Percentiles rank a stretch among this genome's conserved stretches.
Evolutionary conservation across 2,113 vertebrate genomes (phyloP).

Genomic region (Macrotus californicus): DNA sequence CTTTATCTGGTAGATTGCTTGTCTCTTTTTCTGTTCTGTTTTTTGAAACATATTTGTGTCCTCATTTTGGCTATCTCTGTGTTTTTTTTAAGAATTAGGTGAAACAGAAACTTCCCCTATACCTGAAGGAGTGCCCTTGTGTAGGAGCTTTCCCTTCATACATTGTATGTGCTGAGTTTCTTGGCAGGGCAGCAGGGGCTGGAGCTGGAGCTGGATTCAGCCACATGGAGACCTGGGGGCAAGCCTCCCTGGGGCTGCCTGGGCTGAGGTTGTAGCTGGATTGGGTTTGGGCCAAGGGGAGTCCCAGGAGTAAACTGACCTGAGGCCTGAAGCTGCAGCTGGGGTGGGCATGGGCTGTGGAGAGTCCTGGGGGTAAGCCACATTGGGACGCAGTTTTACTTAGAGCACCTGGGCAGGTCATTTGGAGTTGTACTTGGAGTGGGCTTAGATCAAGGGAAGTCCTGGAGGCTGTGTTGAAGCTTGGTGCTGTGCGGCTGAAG

Average conservation of each 20-base stretch:
- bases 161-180: background rate
- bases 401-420: background rate
- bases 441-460: background rate
- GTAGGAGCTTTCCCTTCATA: background rate
- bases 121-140: background rate
- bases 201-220: background rate
- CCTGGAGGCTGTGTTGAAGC: background rate
- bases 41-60: background rate
- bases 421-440: background rate
- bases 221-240: background rate
- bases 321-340: background rate
- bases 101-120: background rate
- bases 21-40: background rate
- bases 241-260: background rate
- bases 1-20: background rate
- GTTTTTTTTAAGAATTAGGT: background rate
- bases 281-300: background rate
- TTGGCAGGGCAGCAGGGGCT: background rate
- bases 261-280: background rate
- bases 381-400: background rate
- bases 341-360: background rate
- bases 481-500: background rate
- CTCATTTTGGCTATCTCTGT: background rate
- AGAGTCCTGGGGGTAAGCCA: background rate
- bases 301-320: background rate